phyloP scores from a whole-genome alignment of 2,113 vertebrate species.

The Carettochelys insculpta region DNA sequence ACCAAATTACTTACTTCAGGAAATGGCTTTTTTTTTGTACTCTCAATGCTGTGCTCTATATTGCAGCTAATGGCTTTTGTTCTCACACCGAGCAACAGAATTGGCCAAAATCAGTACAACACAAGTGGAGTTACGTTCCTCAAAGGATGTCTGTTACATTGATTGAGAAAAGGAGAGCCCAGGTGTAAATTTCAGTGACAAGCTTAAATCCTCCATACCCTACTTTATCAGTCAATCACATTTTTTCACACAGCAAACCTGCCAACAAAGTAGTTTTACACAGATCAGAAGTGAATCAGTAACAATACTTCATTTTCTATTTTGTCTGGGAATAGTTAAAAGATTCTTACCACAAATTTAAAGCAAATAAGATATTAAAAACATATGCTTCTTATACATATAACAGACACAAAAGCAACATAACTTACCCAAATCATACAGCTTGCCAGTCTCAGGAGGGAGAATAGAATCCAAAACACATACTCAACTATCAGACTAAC shows the following conservation, averaged over 20 bases:
- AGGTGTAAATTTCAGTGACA: not conserved
- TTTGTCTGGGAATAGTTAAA: not conserved
- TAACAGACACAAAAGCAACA: not conserved
- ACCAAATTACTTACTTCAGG: accelerated
- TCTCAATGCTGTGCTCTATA: not conserved
- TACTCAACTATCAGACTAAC: not conserved
- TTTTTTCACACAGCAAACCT: not conserved
- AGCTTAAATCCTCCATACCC: not conserved
- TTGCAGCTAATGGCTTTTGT: not conserved
- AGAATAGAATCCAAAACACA: not conserved
- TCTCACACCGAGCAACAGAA: not conserved
- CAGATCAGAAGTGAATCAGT: not conserved
- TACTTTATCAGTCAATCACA: not conserved
- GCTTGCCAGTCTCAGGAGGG: not conserved
- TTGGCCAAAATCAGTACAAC: not conserved
- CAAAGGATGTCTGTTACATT: accelerated
- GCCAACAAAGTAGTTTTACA: not conserved
- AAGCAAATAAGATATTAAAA: not conserved
- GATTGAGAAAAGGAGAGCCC: not conserved
- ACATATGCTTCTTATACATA: not conserved
- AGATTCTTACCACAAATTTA: not conserved
- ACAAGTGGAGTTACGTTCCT: accelerated
- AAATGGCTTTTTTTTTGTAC: not conserved
- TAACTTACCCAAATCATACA: not conserved
- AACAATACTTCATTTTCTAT: not conserved